Base-by-base conservation (phyloP, 2,113 vertebrate genomes). In the Poicephalus gulielmi region DNA sequence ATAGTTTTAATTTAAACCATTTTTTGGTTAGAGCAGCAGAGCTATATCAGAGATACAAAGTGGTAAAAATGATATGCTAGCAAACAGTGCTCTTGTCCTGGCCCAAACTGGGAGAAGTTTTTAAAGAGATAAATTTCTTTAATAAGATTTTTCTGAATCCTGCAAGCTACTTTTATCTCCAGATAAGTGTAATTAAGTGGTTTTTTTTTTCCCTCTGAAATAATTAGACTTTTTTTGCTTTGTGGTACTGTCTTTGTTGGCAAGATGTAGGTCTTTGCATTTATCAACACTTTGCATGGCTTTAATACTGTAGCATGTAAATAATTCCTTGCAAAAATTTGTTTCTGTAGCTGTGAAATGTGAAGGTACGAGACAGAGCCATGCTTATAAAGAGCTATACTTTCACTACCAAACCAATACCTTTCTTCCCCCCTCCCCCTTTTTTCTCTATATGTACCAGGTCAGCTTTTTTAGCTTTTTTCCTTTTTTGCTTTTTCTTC, bases 351-450 rank as follows among this genome's bases (percentile, higher is more conserved):
- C 31, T 84, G 3, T 52, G 37, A 62, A 78, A 75, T 60, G 22
- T 44, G 55, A 74, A 11, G 12, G 9, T 5, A 10, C 1, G 15
- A 30, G 22, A 43, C 19, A 39, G 30, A 55, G 14, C 13, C 4
- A 9, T 46, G 30, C 33, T 80, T 87, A 20, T 2, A 30, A 46
- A 49, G 64, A 77, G 19, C 24, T 30, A 12, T 77, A 5, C 53
- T 86, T 67, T 59, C 1, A 5, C 7, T 10, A 37, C 13, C 6
- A 31, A 57, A 87, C 35, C 17, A n/a, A 7, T 20, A 7, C 16
- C 3, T 4, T 2, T 7, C 20, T 3, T 9, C 9, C 15, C 10
- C 4, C 4, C 4, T 17, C 3, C 5, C 11, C 18, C 11, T 66
- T 16, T 50, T 55, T 17, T 46, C 81, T 82, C 24, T 25, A 10